phyloP scores from a whole-genome alignment of 1,140 invertebrate species.

The Gerris buenoi region DNA sequence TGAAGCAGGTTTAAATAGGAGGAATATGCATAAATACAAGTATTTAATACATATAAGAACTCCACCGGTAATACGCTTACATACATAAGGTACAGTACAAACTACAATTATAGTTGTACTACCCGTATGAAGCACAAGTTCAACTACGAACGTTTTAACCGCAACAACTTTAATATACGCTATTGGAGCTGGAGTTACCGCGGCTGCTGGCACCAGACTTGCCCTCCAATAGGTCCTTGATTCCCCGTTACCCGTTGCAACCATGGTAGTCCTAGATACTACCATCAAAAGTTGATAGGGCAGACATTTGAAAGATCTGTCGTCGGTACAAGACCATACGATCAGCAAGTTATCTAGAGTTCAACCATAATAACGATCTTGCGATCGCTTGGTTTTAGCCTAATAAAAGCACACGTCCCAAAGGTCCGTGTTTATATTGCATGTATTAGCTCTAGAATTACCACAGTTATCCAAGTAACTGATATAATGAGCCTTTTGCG shows the following conservation, averaged over 20 bases:
- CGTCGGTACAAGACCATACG: slow-evolving; percentile 54
- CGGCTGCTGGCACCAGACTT: slow-evolving; percentile 53
- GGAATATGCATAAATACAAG: no score
- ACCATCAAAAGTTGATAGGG: slow-evolving; percentile 75
- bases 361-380: slow-evolving; percentile 37
- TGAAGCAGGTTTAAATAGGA: no score
- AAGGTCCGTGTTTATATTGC: slow-evolving; percentile 48
- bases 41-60: no score
- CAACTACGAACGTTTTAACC: slow-evolving; percentile 61
- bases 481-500: slow-evolving; percentile 67
- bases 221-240: slow-evolving; percentile 56
- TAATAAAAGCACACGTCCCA: slow-evolving; percentile 58
- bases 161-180: slow-evolving; percentile 77
- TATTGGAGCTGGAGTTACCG: slow-evolving; percentile 84
- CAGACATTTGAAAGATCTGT: slow-evolving; percentile 74
- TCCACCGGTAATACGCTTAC: no score
- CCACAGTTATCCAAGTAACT: slow-evolving; percentile 72
- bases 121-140: no score
- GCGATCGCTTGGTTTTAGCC: slow-evolving; percentile 44
- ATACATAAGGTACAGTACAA: no score
- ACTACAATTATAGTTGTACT: no score
- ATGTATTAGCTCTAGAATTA: slow-evolving; percentile 77
- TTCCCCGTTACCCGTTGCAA: slow-evolving; percentile 61
- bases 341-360: slow-evolving; percentile 67
- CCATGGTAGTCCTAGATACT: slow-evolving; percentile 61